These are phyloP conservation scores for Achlya flavicornis DNA, from an alignment of 2,888 invertebrate genomes.

Conservation along the genomic window DNA sequence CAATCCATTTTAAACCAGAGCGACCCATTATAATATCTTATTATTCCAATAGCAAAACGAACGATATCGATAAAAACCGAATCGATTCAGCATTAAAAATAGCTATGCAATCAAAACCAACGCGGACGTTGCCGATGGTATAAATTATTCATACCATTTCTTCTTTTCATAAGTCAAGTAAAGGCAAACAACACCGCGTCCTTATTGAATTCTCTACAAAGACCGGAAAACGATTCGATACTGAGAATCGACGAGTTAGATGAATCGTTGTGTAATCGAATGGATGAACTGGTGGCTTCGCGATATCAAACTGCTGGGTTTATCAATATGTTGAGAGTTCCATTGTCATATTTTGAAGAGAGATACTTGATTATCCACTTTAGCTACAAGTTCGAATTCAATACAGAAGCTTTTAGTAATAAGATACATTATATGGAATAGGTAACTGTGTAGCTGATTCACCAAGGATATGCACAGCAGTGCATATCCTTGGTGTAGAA, in stretches of 20 bases:
- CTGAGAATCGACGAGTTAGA: constrained; percentile 10
- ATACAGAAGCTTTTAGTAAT: too few relatives aligned
- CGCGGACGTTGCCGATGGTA: constrained; percentile 9
- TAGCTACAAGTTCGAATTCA: too few relatives aligned
- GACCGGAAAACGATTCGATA: constrained; percentile 26
- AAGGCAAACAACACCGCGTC: constrained; percentile 36
- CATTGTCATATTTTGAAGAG: not conserved
- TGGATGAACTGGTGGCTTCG: constrained; percentile 9
- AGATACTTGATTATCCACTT: too few relatives aligned
- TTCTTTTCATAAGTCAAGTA: constrained; percentile 40
- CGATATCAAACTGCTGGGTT: not conserved
- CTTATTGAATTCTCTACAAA: constrained; percentile 36
- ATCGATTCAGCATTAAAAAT: not conserved
- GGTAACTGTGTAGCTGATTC: too few relatives aligned
- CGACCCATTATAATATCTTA: not conserved
- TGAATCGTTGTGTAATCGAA: constrained; percentile 12
- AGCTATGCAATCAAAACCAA: constrained; percentile 9
- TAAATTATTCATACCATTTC: constrained; percentile 42
- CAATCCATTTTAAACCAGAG: too few relatives aligned
- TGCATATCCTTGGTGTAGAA: too few relatives aligned
- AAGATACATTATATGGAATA: too few relatives aligned
- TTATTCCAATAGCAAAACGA: not conserved
- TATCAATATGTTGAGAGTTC: not conserved
- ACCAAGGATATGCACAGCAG: too few relatives aligned
- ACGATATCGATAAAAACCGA: not conserved